Evolutionary conservation across 1,140 invertebrate species (phyloP), one percentile per base, ranked within the genome.

Genomic region (Neoseiulus cucumeris): DNA sequence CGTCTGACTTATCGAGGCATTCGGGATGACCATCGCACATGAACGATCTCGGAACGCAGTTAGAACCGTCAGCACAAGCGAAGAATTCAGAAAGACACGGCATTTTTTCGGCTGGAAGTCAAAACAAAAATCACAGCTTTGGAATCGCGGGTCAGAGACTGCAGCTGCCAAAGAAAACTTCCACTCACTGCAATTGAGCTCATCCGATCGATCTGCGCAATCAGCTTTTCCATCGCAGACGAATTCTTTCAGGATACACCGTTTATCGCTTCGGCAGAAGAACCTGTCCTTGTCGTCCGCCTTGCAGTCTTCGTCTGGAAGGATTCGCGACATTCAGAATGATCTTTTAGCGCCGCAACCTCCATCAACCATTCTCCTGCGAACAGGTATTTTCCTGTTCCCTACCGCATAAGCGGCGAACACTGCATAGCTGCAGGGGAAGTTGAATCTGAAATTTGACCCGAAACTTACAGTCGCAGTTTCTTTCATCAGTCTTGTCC

Each of bases 181-280:
- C 7, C 28, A 72, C 64, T 67, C 45, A 69, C 64, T 67, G 65
- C 75, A 72, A 44, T 65, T 47, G 18, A 55, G 47, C 67, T 78
- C 77, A 70, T 78, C 77, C n/a, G 72, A 72, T 17, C 72, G 70
- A 69, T 80, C 75, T 18, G 79, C 69, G 72, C 91, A 94, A 68
- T 94, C 88, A 1, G 79, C 73, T 42, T 85, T 81, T 0, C 86
- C 86, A 65, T 88, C 86, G 75, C 91, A 95, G 68, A 84, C 83
- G 69, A 90, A 79, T 66, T 85, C 81, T 33, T 84, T 87, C 39
- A 83, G 81, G 66, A 94, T 89, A 71, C 91, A 95, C 14, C 14
- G 45, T 47, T 81, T 82, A 29, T 81, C 80, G 59, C 87, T 85
- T 9, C 80, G 81, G 72, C 88, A 91, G 70, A 87, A 85, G 73